Conservation (phyloP, 2,888 invertebrate genomes). For the Eupithecia tripunctaria region DNA sequence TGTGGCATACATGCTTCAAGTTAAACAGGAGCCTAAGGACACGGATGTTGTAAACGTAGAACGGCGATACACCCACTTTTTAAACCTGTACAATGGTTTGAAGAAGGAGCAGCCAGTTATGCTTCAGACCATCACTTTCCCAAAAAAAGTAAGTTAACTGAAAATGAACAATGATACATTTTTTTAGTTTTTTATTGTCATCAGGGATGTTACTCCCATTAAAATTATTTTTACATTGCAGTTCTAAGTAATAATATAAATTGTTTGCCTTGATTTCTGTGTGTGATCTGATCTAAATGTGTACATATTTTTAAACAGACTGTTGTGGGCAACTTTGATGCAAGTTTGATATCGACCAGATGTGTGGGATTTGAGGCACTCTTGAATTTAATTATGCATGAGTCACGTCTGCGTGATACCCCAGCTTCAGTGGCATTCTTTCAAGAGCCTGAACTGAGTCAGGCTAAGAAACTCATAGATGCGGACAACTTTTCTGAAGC, state of each 20-base stretch:
- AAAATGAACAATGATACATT: not conserved
- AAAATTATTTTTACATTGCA: not conserved
- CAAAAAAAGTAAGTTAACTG: conserved; percentile 84
- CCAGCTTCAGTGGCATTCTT: conserved; percentile 85
- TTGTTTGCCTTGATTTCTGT: not conserved
- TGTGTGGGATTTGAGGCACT: conserved; percentile 87
- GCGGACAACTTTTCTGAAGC: conserved; percentile 86
- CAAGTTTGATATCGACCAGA: conserved; percentile 86
- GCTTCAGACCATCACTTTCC: conserved; percentile 84
- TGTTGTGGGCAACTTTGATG: conserved; percentile 88
- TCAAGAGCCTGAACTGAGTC: conserved; percentile 86
- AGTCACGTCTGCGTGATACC: conserved; percentile 84
- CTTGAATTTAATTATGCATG: conserved; percentile 82
- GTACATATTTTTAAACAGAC: conserved; percentile 63
- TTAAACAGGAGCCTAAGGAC: conserved; percentile 84
- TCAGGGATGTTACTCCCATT: not conserved
- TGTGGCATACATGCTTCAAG: conserved; percentile 88
- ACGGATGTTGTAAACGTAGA: conserved; percentile 87
- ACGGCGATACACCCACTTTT: conserved; percentile 89
- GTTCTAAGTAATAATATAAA: not conserved
- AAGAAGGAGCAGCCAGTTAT: conserved; percentile 84
- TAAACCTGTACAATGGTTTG: conserved; percentile 86
- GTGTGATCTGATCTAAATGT: not conserved
- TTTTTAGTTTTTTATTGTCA: not conserved
- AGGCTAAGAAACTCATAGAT: conserved; percentile 85